Evolutionary conservation across 2,797 vertebrate species (phyloP).

Genomic region (Peromyscus melanophrys): DNA sequence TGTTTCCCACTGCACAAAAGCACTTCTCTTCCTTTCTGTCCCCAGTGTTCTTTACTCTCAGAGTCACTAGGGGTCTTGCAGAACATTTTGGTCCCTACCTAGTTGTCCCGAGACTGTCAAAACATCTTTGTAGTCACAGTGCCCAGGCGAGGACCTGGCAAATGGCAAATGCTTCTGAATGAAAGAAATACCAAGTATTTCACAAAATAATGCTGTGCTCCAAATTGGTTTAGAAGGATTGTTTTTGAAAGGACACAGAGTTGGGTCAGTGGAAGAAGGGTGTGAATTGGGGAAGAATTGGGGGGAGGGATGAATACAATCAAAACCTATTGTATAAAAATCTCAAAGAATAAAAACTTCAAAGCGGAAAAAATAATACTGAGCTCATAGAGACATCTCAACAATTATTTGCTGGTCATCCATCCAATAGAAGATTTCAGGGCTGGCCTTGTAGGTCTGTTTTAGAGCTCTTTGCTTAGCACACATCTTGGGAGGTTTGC

Average conservation of each 20-base stretch:
- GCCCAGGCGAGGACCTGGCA: neutral
- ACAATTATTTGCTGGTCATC: neutral
- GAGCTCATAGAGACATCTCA: neutral
- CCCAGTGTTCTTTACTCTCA: neutral
- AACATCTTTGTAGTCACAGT: too few relatives aligned
- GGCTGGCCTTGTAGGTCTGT: neutral
- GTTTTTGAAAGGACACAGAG: neutral
- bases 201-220: neutral
- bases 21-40: neutral
- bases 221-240: neutral
- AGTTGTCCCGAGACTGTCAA: neutral
- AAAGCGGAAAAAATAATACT: neutral
- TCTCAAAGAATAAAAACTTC: neutral
- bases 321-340: neutral
- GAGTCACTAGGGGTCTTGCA: fast-evolving
- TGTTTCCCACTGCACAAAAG: neutral
- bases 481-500: neutral
- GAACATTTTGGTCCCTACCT: neutral
- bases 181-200: neutral
- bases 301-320: neutral
- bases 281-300: neutral
- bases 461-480: neutral
- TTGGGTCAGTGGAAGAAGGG: neutral
- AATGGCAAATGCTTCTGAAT: neutral
- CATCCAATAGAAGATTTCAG: neutral